These are phyloP conservation scores for Nemurella pictetii DNA, from an alignment of 2,888 invertebrate species.

Conservation along the genomic window DNA sequence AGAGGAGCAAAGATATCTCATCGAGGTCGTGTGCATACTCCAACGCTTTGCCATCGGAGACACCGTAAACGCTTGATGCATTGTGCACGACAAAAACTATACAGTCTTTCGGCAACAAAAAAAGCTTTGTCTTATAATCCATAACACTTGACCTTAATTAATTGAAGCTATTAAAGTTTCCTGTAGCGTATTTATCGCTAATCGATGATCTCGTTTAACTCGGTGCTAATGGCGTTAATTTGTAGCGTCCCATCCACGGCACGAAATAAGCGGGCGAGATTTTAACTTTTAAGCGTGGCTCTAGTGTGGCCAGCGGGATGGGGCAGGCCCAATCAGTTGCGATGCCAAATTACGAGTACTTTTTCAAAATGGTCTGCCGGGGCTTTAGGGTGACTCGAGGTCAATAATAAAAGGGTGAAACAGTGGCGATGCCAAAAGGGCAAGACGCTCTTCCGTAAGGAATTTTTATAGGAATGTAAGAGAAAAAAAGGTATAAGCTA, in stretches of 20 bases:
- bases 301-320: not conserved
- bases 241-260: constrained; percentile 16
- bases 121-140: not conserved
- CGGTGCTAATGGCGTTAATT: constrained; percentile 36
- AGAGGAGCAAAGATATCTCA: not conserved
- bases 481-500: not conserved
- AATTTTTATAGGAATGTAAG: not conserved
- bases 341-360: not conserved
- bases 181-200: constrained; percentile 35
- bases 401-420: not conserved
- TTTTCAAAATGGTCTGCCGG: not conserved
- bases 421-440: not conserved
- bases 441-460: not conserved
- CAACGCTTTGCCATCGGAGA: too few relatives aligned
- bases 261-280: not conserved
- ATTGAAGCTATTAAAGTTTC: constrained; percentile 31
- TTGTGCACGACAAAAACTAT: not conserved
- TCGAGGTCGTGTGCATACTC: not conserved
- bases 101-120: not conserved
- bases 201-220: constrained; percentile 37
- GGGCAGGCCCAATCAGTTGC: not conserved
- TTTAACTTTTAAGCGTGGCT: not conserved
- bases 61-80: not conserved
- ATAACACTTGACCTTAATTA: constrained; percentile 33
- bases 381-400: not conserved